Base-by-base conservation (phyloP, 2,888 invertebrate genomes). In the Panzeria rudis region DNA sequence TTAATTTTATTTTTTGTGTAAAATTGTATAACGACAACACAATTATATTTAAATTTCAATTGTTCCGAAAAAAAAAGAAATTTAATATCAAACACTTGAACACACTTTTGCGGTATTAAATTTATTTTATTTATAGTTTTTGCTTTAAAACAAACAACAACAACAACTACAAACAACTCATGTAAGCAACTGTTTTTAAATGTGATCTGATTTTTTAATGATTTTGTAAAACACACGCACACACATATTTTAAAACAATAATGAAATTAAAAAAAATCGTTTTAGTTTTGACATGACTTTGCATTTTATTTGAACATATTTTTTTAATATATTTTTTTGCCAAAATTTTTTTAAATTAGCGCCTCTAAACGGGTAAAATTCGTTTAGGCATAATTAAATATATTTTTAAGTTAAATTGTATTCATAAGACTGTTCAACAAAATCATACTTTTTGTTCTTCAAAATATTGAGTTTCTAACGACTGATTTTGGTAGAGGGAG, bases 21-120 rank as follows among this genome's bases (percentile, higher is more conserved):
- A 66, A 76, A 64, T 66, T 84, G 17, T 64, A 66, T 75, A 75
- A 84, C 66, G 71, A 76, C 79, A 76, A 50, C 79, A 84, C 84
- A 84, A 84, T 84, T 80, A 76, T 66, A 71, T 71, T 71, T 64
- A 79, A 71, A 84, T 84, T 79, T 84, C 75, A 79, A 83, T 83
- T 83, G 68, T 78, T 61, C 50, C 41, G 25, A 62, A 73, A 62
- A 56, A 56, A 71, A 73, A 78, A 73, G 73, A 78, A 83, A 76
- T 56, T 69, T 62, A 62, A 68, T 59, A 17, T 23, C 35, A 47
- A 35, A 52, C 71, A 56, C 11, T 29, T 62, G 7, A 61, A 17
- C 25, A 25, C 64, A 68, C n/a, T 66, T 29, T 29, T 59, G 17
- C 35, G 11, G 47, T 62, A 20, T 44, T 32, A 25, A 35, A 52